Conservation (phyloP, 2,888 invertebrate genomes). For the Rhamphomyia laevipes region DNA sequence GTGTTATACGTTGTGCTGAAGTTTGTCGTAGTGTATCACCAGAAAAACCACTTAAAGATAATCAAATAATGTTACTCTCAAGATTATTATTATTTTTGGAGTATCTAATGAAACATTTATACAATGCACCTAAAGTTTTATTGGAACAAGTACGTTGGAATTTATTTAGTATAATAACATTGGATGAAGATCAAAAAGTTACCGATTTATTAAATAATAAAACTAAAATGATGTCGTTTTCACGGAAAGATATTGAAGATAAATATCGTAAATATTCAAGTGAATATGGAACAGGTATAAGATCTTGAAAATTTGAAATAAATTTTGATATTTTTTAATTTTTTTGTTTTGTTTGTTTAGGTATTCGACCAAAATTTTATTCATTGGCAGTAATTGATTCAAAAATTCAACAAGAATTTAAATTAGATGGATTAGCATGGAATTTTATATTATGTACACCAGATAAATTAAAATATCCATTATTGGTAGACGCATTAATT, state of each 20-base stretch:
- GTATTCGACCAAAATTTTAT: slow-evolving; percentile 85
- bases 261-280: slow-evolving; percentile 51
- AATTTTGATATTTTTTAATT: too few species aligned
- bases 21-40: slow-evolving; percentile 41
- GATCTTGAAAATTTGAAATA: slow-evolving; percentile 13
- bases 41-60: slow-evolving; percentile 33
- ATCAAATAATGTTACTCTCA: slow-evolving; percentile 71
- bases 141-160: slow-evolving; percentile 84
- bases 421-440: slow-evolving; percentile 83
- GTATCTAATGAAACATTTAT: slow-evolving; percentile 89
- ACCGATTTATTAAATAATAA: slow-evolving; percentile 39
- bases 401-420: slow-evolving; percentile 63
- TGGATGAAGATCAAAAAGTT: slow-evolving; percentile 44
- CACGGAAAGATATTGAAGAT: slow-evolving; percentile 62
- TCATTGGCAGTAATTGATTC: slow-evolving; percentile 67
- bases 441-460: slow-evolving; percentile 89
- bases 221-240: slow-evolving; percentile 55
- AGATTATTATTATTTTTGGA: slow-evolving; percentile 78
- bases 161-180: slow-evolving; percentile 52
- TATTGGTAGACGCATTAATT: slow-evolving; percentile 74
- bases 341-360: slow-evolving; percentile 25
- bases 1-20: slow-evolving; percentile 54
- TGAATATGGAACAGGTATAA: slow-evolving; percentile 29
- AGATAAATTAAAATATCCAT: slow-evolving; percentile 79
- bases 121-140: slow-evolving; percentile 79